A percentile compares a stretch with the other conserved stretches of the same genome.
Evolutionary conservation across 2,113 vertebrate species (phyloP).

Genomic region (Elephas maximus): DNA sequence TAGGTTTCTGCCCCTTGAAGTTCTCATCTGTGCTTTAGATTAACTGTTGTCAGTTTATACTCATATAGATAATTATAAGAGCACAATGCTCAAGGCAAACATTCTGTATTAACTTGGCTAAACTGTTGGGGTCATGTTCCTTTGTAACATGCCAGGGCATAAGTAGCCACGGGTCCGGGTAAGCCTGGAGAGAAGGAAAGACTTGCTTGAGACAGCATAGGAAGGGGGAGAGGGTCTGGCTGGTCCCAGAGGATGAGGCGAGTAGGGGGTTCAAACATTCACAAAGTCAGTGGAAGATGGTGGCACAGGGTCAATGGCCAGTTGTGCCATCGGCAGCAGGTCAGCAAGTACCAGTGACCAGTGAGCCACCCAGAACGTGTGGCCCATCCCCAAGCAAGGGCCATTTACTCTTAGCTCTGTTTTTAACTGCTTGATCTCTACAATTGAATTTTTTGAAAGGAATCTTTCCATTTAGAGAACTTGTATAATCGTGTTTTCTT

Average conservation of each 20-base stretch:
- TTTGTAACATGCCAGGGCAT: not conserved
- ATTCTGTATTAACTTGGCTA: too few species aligned
- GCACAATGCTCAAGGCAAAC: too few species aligned
- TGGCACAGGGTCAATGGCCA: not conserved
- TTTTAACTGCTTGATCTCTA: not conserved
- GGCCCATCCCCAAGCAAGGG: not conserved
- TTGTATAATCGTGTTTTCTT: not conserved
- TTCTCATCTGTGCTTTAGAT: too few species aligned
- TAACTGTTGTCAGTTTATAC: too few species aligned
- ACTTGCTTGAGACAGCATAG: not conserved
- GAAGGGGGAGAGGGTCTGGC: not conserved
- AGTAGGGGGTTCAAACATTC: not conserved
- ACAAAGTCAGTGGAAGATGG: not conserved
- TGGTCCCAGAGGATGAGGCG: not conserved
- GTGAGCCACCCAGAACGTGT: not conserved
- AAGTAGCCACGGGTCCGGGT: not conserved
- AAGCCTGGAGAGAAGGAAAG: not conserved
- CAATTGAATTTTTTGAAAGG: not conserved
- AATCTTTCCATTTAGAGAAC: not conserved
- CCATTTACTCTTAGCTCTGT: not conserved
- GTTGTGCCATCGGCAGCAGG: not conserved
- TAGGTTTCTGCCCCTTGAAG: too few species aligned
- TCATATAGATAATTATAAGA: too few species aligned
- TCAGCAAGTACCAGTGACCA: not conserved
- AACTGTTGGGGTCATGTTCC: too few species aligned